Evolutionary conservation across 1,140 invertebrate species (phyloP).

Genomic region (Penaeus indicus): DNA sequence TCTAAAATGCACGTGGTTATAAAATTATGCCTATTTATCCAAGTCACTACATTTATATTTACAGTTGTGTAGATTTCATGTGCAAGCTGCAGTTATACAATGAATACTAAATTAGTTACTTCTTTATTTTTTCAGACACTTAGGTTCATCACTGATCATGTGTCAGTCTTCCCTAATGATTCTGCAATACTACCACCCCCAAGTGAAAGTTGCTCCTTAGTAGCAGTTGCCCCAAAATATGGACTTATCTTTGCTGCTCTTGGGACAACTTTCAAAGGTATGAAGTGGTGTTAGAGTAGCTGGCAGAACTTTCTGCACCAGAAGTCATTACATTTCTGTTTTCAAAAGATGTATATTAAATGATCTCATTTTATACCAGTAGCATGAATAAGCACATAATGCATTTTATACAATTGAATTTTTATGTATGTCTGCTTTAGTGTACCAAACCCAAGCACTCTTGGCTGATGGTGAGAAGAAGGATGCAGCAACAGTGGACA

Average conservation of each 20-base stretch:
- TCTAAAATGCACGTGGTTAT: neutral
- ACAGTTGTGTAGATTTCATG: too few species aligned
- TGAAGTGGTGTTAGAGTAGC: neutral
- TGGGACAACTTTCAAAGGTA: slow-evolving; percentile 45
- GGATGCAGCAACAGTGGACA: slow-evolving; percentile 18
- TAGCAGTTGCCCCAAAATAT: slow-evolving; percentile 35
- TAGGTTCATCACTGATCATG: slow-evolving; percentile 31
- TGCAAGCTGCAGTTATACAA: too few species aligned
- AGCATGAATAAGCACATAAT: neutral
- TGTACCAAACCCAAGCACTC: slow-evolving; percentile 33
- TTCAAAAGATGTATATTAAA: too few species aligned
- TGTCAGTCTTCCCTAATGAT: slow-evolving; percentile 22
- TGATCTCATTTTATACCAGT: neutral
- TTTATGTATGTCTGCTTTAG: slow-evolving; percentile 16
- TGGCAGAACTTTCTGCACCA: too few species aligned
- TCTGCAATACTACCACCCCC: neutral
- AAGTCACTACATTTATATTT: too few species aligned
- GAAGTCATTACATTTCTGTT: too few species aligned
- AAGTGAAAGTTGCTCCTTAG: slow-evolving; percentile 23
- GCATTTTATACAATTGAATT: neutral
- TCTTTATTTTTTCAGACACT: slow-evolving; percentile 32
- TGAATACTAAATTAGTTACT: too few species aligned
- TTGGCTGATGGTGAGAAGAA: neutral
- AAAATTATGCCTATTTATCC: too few species aligned
- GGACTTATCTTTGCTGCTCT: slow-evolving; percentile 28